Percentiles rank a stretch among this genome's conserved stretches.
Conservation (phyloP, 2,113 vertebrate genomes). For the Chiloscyllium plagiosum region DNA sequence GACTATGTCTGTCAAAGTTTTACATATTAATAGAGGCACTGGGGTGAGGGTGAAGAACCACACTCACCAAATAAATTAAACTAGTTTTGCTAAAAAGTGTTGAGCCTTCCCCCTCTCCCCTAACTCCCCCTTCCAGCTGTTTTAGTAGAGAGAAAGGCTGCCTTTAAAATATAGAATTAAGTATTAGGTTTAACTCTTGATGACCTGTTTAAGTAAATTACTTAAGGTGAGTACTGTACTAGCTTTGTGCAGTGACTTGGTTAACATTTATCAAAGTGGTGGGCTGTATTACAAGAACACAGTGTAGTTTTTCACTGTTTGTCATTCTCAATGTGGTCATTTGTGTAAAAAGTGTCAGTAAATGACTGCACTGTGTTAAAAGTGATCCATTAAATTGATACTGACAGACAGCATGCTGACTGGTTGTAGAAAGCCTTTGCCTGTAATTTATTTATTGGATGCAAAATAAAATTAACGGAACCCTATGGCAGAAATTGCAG, state of each 20-base stretch:
- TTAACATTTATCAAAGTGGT: conserved; percentile 28
- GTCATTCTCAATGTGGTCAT: conserved; percentile 35
- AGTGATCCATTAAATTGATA: conserved; percentile 36
- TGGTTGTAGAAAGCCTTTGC: conserved; percentile 33
- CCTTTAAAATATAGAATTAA: background rate
- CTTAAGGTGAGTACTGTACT: conserved; percentile 23
- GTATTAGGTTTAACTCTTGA: background rate
- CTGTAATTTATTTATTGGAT: conserved; percentile 32
- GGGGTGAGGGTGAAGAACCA: background rate
- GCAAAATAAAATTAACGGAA: conserved; percentile 1
- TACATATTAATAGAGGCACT: background rate
- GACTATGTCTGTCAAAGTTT: background rate
- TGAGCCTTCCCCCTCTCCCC: background rate
- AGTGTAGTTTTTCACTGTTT: conserved; percentile 37
- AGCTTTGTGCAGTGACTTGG: conserved; percentile 1
- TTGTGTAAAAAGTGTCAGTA: conserved; percentile 38
- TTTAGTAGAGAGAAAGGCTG: conserved; percentile 22
- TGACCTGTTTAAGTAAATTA: conserved; percentile 28
- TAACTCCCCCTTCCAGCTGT: background rate
- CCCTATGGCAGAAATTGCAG: conserved; percentile 24
- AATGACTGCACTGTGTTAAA: conserved; percentile 27
- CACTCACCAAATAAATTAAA: background rate
- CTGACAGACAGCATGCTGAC: conserved; percentile 38
- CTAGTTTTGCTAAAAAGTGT: background rate
- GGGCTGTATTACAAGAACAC: conserved; percentile 29